phyloP scores from a whole-genome alignment of 1,140 invertebrate species.

The Drosophila kurseongensis region DNA sequence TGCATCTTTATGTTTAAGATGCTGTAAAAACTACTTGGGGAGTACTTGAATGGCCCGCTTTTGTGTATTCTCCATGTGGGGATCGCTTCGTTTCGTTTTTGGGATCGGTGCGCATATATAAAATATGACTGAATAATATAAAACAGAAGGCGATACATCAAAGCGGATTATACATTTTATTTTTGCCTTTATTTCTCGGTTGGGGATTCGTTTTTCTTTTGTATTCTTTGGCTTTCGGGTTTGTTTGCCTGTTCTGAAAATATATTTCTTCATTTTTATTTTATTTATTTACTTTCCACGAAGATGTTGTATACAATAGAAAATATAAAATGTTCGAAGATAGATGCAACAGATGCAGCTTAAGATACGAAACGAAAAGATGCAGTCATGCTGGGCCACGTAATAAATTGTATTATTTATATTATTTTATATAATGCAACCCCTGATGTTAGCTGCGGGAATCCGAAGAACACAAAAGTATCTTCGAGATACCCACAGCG shows the following conservation, averaged over 20 bases:
- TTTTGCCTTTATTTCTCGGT: constrained; percentile 68
- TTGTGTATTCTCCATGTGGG: constrained; percentile 40
- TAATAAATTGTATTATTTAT: constrained; percentile 83
- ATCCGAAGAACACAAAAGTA: constrained; percentile 17
- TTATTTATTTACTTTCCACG: constrained; percentile 75
- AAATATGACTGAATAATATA: constrained; percentile 79
- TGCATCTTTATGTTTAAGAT: constrained; percentile 44
- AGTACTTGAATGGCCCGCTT: constrained; percentile 43
- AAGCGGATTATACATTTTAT: constrained; percentile 81
- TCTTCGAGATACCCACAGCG: constrained; percentile 44
- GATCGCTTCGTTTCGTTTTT: constrained; percentile 4
- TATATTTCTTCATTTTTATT: constrained; percentile 78
- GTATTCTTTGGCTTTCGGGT: constrained; percentile 31
- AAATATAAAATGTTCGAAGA: constrained; percentile 37
- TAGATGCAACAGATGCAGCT: constrained; percentile 65
- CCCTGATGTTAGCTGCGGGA: constrained; percentile 11
- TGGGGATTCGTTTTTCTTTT: constrained; percentile 38
- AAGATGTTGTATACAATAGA: constrained; percentile 57
- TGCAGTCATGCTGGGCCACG: constrained; percentile 44
- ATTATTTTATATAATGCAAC: constrained; percentile 69
- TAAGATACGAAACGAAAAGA: constrained; percentile 11
- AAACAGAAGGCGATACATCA: constrained; percentile 81
- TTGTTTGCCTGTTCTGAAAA: constrained; percentile 49
- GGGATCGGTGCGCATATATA: constrained; percentile 50
- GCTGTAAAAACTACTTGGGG: constrained; percentile 54